These are phyloP conservation scores for Luffia ferchaultella DNA, from an alignment of 2,888 invertebrate genomes.

Conservation along the genomic window DNA sequence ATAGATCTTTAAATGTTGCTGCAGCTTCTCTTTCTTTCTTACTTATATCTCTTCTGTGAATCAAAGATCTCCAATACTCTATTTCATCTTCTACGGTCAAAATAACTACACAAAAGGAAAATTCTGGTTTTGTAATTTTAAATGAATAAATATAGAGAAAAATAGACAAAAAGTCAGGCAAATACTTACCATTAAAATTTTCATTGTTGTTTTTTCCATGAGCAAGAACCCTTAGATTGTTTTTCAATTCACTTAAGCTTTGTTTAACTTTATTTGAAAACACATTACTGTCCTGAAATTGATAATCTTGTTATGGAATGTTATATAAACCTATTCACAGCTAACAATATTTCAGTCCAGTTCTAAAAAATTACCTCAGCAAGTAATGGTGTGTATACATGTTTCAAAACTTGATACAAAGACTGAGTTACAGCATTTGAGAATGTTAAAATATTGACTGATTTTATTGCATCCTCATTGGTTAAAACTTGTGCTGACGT, in stretches of 20 bases:
- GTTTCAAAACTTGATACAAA: conserved; percentile 46
- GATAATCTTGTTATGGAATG: neutral
- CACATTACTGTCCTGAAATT: conserved; percentile 40
- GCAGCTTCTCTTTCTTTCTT: conserved; percentile 67
- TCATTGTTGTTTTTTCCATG: conserved; percentile 36
- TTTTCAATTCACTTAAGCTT: conserved; percentile 44
- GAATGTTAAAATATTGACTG: conserved; percentile 44
- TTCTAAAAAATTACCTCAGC: conserved; percentile 31
- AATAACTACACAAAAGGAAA: conserved; percentile 57
- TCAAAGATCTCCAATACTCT: conserved; percentile 71
- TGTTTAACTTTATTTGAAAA: conserved; percentile 50
- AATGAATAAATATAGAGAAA: neutral
- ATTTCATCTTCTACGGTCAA: conserved; percentile 74
- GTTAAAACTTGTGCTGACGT: conserved; percentile 29
- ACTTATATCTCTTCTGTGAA: conserved; percentile 50
- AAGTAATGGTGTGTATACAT: conserved; percentile 49
- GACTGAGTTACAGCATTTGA: conserved; percentile 44
- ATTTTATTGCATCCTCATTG: conserved; percentile 28
- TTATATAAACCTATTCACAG: conserved; percentile 2
- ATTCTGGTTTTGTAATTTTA: neutral
- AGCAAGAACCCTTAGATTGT: conserved; percentile 43
- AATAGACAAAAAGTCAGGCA: neutral
- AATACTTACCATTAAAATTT: conserved; percentile 36
- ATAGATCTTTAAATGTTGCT: conserved; percentile 63
- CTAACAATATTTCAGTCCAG: no score